Percentiles rank a stretch among this genome's conserved stretches.
Conservation (phyloP, 2,797 vertebrate species). For the Hippoglossus hippoglossus region DNA sequence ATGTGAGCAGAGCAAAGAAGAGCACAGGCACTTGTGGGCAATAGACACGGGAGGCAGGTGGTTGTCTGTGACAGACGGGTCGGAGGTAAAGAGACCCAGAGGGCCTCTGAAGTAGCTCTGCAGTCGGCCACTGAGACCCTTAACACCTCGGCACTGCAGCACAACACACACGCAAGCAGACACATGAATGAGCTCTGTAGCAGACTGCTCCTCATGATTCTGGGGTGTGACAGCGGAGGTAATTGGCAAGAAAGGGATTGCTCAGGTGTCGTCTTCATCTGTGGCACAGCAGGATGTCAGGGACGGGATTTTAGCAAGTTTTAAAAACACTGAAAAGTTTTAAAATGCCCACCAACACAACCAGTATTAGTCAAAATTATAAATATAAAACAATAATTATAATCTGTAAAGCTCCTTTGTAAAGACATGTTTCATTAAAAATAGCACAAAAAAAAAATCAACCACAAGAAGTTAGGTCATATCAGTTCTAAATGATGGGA, state of each 20-base stretch:
- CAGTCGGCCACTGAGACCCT: conserved; percentile 63
- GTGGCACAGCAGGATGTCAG: neutral
- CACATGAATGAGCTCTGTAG: conserved; percentile 23
- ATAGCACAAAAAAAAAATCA: too few species aligned
- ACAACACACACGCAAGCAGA: conserved; percentile 18
- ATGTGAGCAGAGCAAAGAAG: conserved; percentile 61
- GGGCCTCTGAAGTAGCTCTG: conserved; percentile 73
- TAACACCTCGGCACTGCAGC: conserved; percentile 50
- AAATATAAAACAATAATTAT: neutral
- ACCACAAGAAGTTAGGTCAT: too few species aligned
- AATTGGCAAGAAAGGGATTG: conserved; percentile 26
- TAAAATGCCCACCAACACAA: neutral
- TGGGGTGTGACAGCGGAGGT: conserved; percentile 10
- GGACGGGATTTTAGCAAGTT: conserved; percentile 3
- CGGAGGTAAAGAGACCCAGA: conserved; percentile 77
- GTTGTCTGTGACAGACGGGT: conserved; percentile 79
- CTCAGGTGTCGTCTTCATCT: conserved; percentile 30
- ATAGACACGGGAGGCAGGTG: conserved; percentile 76
- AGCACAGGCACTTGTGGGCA: conserved; percentile 68
- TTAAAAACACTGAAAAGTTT: neutral
- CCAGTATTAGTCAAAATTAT: neutral
- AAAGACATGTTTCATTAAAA: neutral
- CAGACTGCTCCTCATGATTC: conserved; percentile 28
- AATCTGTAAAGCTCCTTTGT: neutral
- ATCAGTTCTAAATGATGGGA: too few species aligned